phyloP scores from a whole-genome alignment of 2,113 vertebrate species.

The Elgaria multicarinata region DNA sequence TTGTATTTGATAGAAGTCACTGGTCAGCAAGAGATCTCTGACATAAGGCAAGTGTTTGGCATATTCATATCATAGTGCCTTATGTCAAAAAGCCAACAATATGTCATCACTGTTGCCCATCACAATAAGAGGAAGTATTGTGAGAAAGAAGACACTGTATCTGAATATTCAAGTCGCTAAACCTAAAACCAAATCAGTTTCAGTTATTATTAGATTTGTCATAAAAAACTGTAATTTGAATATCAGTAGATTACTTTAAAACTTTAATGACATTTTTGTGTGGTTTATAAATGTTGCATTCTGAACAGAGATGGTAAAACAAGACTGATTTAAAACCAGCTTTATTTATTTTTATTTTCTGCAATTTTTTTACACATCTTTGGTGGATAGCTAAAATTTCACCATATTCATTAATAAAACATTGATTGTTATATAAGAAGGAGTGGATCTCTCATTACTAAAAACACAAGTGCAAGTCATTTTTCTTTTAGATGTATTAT shows the following conservation, averaged over 20 bases:
- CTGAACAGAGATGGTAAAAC: constrained; percentile 69
- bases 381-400: constrained; percentile 75
- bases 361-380: constrained; percentile 78
- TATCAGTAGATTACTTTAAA: constrained; percentile 71
- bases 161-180: constrained; percentile 72
- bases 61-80: constrained; percentile 80
- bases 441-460: constrained; percentile 66
- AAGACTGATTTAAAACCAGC: constrained; percentile 75
- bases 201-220: constrained; percentile 70
- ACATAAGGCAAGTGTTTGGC: constrained; percentile 77
- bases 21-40: constrained; percentile 74
- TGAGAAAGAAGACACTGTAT: constrained; percentile 68
- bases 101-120: constrained; percentile 70
- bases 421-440: constrained; percentile 74
- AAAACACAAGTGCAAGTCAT: background rate
- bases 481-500: background rate
- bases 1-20: constrained; percentile 76
- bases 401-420: constrained; percentile 78
- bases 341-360: constrained; percentile 83
- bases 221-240: constrained; percentile 70
- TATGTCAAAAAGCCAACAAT: constrained; percentile 75
- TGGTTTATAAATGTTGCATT: constrained; percentile 68
- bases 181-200: constrained; percentile 75
- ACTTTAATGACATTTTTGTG: constrained; percentile 65
- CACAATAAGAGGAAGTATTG: constrained; percentile 61